These are phyloP conservation scores for Aphidius ervi DNA, from an alignment of 1,140 invertebrate genomes.

Conservation along the genomic window DNA sequence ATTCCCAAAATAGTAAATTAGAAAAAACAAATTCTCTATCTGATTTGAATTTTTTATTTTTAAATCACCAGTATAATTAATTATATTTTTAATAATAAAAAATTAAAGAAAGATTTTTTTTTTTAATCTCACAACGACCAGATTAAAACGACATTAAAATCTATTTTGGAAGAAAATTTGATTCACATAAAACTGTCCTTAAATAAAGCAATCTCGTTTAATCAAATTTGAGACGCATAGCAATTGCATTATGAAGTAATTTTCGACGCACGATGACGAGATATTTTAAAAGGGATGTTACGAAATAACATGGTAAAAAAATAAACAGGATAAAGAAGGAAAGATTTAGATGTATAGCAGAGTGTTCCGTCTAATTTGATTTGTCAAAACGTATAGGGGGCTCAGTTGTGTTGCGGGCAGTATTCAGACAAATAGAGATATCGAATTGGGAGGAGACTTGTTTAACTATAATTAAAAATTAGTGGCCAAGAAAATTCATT, in stretches of 20 bases:
- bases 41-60: too few relatives aligned
- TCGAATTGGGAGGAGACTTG: background rate
- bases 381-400: conserved; percentile 38
- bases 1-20: too few relatives aligned
- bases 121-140: conserved; percentile 4
- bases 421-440: background rate
- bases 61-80: too few relatives aligned
- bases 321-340: background rate
- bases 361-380: conserved; percentile 41
- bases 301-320: background rate
- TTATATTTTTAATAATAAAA: background rate
- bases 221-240: conserved; percentile 41
- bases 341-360: conserved; percentile 28
- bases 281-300: conserved; percentile 4
- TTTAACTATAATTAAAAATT: conserved; percentile 37
- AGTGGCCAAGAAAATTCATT: conserved; percentile 39
- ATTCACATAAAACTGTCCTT: conserved; percentile 35
- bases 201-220: conserved; percentile 44
- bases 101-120: conserved; percentile 2
- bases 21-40: too few relatives aligned
- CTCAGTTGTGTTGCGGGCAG: conserved; percentile 27
- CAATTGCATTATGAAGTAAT: conserved; percentile 44
- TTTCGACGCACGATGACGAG: conserved; percentile 40
- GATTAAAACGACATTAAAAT: background rate
- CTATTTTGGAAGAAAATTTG: conserved; percentile 37